These are phyloP conservation scores for Hyperoodon ampullatus DNA, from an alignment of 2,113 vertebrate species.

Conservation along the genomic window DNA sequence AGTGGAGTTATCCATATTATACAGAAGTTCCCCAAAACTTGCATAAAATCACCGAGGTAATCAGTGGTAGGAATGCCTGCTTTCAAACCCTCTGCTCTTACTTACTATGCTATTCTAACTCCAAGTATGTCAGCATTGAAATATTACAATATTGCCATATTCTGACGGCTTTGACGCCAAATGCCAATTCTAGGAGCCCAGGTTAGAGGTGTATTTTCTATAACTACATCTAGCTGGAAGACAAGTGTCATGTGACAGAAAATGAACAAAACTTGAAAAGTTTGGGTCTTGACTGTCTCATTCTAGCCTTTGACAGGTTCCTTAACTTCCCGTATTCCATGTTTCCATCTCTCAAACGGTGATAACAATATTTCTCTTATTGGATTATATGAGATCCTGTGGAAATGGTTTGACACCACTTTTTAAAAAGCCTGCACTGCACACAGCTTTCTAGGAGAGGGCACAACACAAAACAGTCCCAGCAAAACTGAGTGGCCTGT, in stretches of 20 bases:
- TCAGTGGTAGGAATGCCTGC: not conserved
- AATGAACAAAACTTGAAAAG: not conserved
- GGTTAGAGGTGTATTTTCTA: not conserved
- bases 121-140: not conserved
- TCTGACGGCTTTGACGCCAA: not conserved
- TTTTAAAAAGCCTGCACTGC: not conserved
- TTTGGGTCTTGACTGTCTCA: not conserved
- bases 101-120: not conserved
- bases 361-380: not conserved
- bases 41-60: not conserved
- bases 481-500: not conserved
- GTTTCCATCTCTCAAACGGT: not conserved
- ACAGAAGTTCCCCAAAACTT: not conserved
- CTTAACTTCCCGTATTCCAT: not conserved
- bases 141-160: not conserved
- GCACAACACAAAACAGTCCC: not conserved
- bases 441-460: not conserved
- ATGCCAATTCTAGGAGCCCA: not conserved
- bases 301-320: not conserved
- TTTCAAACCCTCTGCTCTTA: not conserved
- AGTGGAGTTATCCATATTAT: not conserved
- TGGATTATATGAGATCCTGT: not conserved
- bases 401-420: not conserved
- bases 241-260: not conserved
- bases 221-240: constrained; percentile 18